Evolutionary conservation across 2,797 vertebrate species (phyloP), one percentile per base, ranked within the genome.

Genomic region (Crossoptilon crossoptilon): DNA sequence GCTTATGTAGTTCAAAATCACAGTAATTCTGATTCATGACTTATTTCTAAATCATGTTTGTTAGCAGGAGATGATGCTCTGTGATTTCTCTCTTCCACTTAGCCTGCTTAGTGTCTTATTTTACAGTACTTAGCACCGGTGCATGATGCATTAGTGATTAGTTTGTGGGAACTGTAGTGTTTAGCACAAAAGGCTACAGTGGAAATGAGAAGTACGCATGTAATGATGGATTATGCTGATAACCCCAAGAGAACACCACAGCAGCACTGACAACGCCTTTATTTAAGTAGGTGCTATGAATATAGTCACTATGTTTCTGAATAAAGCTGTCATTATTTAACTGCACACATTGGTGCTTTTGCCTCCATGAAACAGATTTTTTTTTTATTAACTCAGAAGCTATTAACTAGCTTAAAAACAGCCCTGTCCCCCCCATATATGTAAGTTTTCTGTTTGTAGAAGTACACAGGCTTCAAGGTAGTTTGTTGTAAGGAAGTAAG

Each of bases 401-500:
- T 91, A 60, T 17, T 3, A 18, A 39, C 64, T 23, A n/a, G 11
- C 72, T 89, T 74, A 64, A 91, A 92, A 94, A 85, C 9, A 80
- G 85, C 69, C 27, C 35, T 3, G 41, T 19, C 23, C 23, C 9
- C 26, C 17, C 31, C 14, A 11, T 58, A 11, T 58, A 77, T 76
- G 14, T 53, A 43, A 3, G 46, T 53, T 46, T 73, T 51, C 24
- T 68, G 41, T 69, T 87, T 91, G 76, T 78, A 26, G 66, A 75
- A 84, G 59, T 73, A 71, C 49, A 64, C 26, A 64, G 16, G n/a
- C 79, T 83, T 84, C 41, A 69, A 64, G 78, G 90, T 74, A 91
- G 41, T 81, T 96, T 88, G 64, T 81, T 84, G 46, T 75, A 41
- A 86, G 55, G 70, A 73, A 13, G 66, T 66, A 33, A 83, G 60